Base-by-base conservation (phyloP, 1,140 invertebrate genomes). In the Drosophila equinoxialis region DNA sequence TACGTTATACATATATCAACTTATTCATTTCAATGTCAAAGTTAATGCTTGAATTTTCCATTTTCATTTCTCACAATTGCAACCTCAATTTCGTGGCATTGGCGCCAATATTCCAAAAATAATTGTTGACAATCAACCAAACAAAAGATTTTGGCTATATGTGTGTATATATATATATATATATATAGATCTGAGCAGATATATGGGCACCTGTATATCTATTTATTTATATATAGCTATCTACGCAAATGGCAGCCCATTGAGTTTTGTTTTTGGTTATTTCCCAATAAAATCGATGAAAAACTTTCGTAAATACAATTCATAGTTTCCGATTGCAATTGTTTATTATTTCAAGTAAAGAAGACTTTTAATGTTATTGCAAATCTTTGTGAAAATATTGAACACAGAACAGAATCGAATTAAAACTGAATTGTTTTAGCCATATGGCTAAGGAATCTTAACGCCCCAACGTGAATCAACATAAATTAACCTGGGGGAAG, bases 81-180 rank as follows among this genome's bases (percentile, higher is more conserved):
- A 13, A 30, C 37, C 30, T 42, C 8, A 60, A 58, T 39, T 48
- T 48, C 33, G 63, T 79, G 61, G 48, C 60, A 72, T 75, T 74
- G 75, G 65, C 71, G 69, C 73, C 48, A 67, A 63, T 63, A 68
- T 78, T 86, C 83, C 83, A 86, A 77, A 79, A 83, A 87, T 78
- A 73, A 62, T 69, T 77, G 67, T 85, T 86, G 83, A 86, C 83
- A 86, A 81, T 87, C 83, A 87, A 86, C 33, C 33, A 59, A 83
- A 71, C 57, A 64, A 66, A 70, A 45, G 39, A 63, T 54, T 48
- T 75, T 60, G 60, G 2, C 45, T 23, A 51, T 23, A 20, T 0
- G 3, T 26, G 26, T 26, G 3, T n/a, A n/a, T n/a, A n/a, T n/a
- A 17, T 26, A 30, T 30, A 6, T 30, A 30, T 20, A 8, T 51